Percentiles rank a stretch among this genome's conserved stretches.
phyloP scores from a whole-genome alignment of 2,797 vertebrate species.

The Enteromius paludinosus region DNA sequence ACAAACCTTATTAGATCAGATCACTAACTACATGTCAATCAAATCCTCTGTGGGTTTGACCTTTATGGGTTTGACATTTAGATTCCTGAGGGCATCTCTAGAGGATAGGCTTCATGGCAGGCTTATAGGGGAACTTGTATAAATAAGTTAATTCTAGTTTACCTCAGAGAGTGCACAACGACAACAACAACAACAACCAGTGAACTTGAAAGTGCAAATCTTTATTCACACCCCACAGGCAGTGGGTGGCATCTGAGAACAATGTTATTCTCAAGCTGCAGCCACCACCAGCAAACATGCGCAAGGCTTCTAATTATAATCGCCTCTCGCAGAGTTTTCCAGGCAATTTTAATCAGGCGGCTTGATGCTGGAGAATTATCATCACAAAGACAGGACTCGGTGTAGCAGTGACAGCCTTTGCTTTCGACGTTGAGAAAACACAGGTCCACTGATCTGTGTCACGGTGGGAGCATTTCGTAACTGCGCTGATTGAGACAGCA shows the following conservation, averaged over 20 bases:
- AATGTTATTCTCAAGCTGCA: slow-evolving; percentile 34
- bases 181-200: slow-evolving; percentile 16
- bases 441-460: slow-evolving; percentile 33
- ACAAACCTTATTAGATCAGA: slow-evolving; percentile 32
- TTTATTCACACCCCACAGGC: slow-evolving; percentile 42
- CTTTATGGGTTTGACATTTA: slow-evolving; percentile 43
- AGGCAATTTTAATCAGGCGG: slow-evolving; percentile 59
- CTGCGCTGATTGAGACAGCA: slow-evolving; percentile 39
- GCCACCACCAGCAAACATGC: slow-evolving; percentile 38
- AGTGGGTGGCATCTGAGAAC: slow-evolving; percentile 45
- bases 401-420: slow-evolving; percentile 45
- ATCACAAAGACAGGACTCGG: slow-evolving; percentile 50
- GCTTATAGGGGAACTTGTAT: slow-evolving; percentile 12
- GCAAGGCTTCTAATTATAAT: slow-evolving; percentile 53
- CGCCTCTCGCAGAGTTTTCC: slow-evolving; percentile 35
- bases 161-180: slow-evolving; percentile 20
- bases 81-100: slow-evolving; percentile 31
- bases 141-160: slow-evolving; percentile 38
- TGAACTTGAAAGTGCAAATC: slow-evolving; percentile 34
- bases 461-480: slow-evolving; percentile 34
- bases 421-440: slow-evolving; percentile 40
- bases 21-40: slow-evolving; percentile 30
- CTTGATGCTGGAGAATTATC: slow-evolving; percentile 45
- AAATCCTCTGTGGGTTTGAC: slow-evolving; percentile 37
- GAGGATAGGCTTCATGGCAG: slow-evolving; percentile 8